Conservation (phyloP, 2,113 vertebrate genomes). For the Plecotus auritus region DNA sequence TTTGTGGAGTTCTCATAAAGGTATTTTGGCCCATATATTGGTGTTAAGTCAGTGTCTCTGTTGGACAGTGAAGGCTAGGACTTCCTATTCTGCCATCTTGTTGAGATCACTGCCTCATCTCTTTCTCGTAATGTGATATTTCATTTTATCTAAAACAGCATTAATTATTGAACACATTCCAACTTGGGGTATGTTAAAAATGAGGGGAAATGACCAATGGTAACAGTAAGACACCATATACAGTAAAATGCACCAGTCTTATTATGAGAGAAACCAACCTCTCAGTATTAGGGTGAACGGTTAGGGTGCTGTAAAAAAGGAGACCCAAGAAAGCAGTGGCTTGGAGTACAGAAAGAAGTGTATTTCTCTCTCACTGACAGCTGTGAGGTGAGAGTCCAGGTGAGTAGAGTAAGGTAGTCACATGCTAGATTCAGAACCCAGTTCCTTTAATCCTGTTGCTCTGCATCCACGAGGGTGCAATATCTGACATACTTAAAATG, state of each 20-base stretch:
- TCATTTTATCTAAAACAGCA: slow-evolving; percentile 1
- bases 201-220: background rate
- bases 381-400: background rate
- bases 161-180: background rate
- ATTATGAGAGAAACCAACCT: background rate
- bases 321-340: background rate
- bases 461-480: background rate
- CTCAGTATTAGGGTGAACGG: background rate
- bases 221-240: background rate
- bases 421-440: background rate
- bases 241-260: background rate
- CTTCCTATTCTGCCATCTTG: background rate
- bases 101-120: background rate
- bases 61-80: background rate
- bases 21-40: background rate
- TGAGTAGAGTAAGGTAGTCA: background rate
- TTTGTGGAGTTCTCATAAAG: background rate
- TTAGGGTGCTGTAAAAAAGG: background rate
- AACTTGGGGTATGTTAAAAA: slow-evolving; percentile 8
- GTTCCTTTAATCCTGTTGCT: background rate
- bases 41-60: background rate
- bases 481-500: background rate
- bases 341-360: background rate
- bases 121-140: background rate
- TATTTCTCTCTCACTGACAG: background rate